These are phyloP conservation scores for Megaleporinus macrocephalus DNA, from an alignment of 2,113 vertebrate species.

Conservation along the genomic window DNA sequence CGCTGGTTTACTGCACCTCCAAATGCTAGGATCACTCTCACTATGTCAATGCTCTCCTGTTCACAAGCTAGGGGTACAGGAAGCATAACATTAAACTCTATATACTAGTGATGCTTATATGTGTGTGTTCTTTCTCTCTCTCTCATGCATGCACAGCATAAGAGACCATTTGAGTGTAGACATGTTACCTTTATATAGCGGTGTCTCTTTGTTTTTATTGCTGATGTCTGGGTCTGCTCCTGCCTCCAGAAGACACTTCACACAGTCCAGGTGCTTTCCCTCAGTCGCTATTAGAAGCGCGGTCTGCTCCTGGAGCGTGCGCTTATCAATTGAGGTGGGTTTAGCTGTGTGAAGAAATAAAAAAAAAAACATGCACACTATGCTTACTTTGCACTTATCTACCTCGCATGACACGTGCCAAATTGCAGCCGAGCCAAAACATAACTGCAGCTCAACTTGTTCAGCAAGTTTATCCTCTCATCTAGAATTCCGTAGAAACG, in stretches of 20 bases:
- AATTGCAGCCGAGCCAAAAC: not conserved
- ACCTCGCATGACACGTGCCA: not conserved
- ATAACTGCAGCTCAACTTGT: slow-evolving; percentile 18
- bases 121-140: not conserved
- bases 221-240: slow-evolving; percentile 93
- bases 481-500: slow-evolving; percentile 32
- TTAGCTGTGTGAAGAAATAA: slow-evolving; percentile 73
- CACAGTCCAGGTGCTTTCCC: slow-evolving; percentile 84
- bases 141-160: too few species aligned
- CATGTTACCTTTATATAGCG: slow-evolving; percentile 91
- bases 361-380: not conserved
- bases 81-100: not conserved
- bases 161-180: not conserved
- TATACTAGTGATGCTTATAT: not conserved
- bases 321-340: slow-evolving; percentile 86
- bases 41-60: slow-evolving; percentile 81
- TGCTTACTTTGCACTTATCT: slow-evolving; percentile 16
- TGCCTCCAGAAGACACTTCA: slow-evolving; percentile 82
- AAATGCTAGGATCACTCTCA: slow-evolving; percentile 80
- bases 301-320: slow-evolving; percentile 92
- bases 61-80: slow-evolving; percentile 82
- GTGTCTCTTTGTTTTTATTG: slow-evolving; percentile 90
- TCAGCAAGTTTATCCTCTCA: slow-evolving; percentile 22
- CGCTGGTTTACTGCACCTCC: slow-evolving; percentile 90
- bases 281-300: slow-evolving; percentile 87